phyloP scores from a whole-genome alignment of 2,797 vertebrate species.

The Coendou prehensilis region DNA sequence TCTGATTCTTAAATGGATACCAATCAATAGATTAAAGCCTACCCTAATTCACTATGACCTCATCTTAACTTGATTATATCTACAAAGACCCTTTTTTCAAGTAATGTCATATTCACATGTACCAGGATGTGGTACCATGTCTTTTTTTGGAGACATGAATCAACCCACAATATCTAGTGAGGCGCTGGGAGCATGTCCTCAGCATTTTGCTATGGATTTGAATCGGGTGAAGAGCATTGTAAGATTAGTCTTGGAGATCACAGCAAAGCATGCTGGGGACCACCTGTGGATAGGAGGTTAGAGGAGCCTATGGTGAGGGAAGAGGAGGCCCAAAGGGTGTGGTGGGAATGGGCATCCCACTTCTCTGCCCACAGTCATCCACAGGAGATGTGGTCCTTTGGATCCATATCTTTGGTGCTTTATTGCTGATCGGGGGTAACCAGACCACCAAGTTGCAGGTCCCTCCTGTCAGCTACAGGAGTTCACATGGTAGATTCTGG shows the following conservation, averaged over 20 bases:
- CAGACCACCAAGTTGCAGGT: not conserved
- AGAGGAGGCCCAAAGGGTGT: not conserved
- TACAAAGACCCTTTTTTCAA: constrained; percentile 11
- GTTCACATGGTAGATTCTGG: not conserved
- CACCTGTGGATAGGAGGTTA: too few species aligned
- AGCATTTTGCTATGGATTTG: not conserved
- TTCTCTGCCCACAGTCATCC: not conserved
- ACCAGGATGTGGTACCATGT: not conserved
- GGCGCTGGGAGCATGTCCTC: not conserved
- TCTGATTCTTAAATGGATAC: not conserved
- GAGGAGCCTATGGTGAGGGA: too few species aligned
- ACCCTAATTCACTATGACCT: not conserved
- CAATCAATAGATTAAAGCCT: not conserved
- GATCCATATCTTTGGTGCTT: not conserved
- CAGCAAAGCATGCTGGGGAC: not conserved
- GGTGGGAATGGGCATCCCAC: not conserved
- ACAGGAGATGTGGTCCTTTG: not conserved
- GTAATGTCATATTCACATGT: not conserved
- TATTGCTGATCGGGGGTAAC: not conserved
- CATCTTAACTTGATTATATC: not conserved
- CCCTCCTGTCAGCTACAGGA: not conserved
- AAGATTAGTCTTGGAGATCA: not conserved
- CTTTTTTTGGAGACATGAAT: not conserved
- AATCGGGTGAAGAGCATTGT: not conserved
- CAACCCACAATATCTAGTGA: too few species aligned